Evolutionary conservation across 2,113 vertebrate genomes (phyloP).

Genomic region (Eudyptes chrysolophus): DNA sequence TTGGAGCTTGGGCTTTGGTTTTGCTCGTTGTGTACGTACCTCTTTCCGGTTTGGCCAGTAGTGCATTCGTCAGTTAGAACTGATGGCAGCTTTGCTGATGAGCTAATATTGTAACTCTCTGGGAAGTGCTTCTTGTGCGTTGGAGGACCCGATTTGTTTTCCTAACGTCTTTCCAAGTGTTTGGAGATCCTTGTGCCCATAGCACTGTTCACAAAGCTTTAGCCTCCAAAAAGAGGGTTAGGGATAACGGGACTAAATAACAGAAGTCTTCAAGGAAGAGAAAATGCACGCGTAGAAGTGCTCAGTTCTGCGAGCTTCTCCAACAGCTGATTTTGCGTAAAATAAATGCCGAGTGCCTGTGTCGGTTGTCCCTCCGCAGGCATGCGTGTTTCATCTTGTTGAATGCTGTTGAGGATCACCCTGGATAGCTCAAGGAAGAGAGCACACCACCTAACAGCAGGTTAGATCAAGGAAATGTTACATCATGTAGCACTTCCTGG

Average conservation of each 20-base stretch:
- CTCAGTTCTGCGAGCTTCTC: not conserved
- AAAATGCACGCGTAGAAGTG: not conserved
- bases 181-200: not conserved
- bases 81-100: not conserved
- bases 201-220: not conserved
- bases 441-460: not conserved
- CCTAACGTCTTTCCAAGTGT: not conserved
- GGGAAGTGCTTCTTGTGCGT: not conserved
- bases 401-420: not conserved
- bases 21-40: accelerated
- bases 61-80: not conserved
- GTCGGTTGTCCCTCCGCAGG: not conserved
- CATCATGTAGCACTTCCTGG: slow-evolving; percentile 50
- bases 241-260: not conserved
- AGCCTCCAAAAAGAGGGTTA: not conserved
- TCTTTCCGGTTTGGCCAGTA: not conserved
- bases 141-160: not conserved
- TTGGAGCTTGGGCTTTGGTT: not conserved
- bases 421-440: not conserved
- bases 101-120: not conserved
- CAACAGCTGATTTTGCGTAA: not conserved
- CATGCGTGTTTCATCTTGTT: not conserved
- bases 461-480: slow-evolving; percentile 51
- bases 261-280: not conserved
- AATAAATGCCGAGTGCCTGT: not conserved